These are phyloP conservation scores for Brachymystax lenok DNA, from an alignment of 2,797 vertebrate genomes.

Conservation along the genomic window DNA sequence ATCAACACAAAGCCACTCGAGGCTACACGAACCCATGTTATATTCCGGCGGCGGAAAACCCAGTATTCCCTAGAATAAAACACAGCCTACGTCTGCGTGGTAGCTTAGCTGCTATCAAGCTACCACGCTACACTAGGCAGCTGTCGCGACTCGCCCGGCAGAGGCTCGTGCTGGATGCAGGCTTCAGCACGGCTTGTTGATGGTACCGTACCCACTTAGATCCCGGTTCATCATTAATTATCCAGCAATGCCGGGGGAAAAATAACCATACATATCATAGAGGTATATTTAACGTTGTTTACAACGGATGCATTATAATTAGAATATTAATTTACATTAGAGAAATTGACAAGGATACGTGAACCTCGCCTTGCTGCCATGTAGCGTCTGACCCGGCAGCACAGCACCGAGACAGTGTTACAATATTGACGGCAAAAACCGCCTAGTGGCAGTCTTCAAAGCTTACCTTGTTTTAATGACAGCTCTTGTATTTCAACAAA, in stretches of 20 bases:
- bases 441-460: slow-evolving; percentile 49
- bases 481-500: slow-evolving; percentile 66
- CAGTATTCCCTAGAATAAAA: not conserved
- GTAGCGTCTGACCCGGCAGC: slow-evolving; percentile 2
- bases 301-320: not conserved
- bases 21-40: no score
- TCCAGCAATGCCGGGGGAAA: not conserved
- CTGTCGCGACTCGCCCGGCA: not conserved
- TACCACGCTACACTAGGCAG: slow-evolving; percentile 7
- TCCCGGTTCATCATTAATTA: not conserved
- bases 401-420: slow-evolving; percentile 33
- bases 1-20: not conserved
- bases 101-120: slow-evolving; percentile 10
- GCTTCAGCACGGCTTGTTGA: slow-evolving; percentile 14
- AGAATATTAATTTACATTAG: not conserved
- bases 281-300: not conserved
- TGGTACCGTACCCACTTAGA: not conserved
- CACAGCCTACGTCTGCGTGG: not conserved
- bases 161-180: not conserved
- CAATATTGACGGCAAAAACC: slow-evolving; percentile 58
- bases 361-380: slow-evolving; percentile 29
- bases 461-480: slow-evolving; percentile 65
- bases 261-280: not conserved
- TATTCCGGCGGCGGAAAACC: not conserved
- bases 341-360: not conserved